Conservation (phyloP, 2,888 invertebrate species). For the Xestia sexstrigata region DNA sequence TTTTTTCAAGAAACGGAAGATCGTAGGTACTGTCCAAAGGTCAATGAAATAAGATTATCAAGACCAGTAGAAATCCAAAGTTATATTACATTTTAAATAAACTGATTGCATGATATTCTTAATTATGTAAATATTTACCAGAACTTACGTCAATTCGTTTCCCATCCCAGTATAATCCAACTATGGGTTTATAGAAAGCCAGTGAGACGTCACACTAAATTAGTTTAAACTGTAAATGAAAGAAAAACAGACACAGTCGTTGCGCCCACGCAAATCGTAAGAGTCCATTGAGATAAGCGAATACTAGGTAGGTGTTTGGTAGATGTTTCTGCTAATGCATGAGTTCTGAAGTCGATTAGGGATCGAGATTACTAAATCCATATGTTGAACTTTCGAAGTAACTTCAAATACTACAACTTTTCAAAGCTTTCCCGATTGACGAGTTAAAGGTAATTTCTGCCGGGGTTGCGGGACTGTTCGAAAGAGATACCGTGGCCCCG, state of each 20-base stretch:
- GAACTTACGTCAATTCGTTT: not conserved
- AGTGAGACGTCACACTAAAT: slow-evolving; percentile 19
- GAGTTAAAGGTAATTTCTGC: too few species aligned
- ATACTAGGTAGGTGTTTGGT: not conserved
- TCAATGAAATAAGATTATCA: not conserved
- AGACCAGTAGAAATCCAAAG: not conserved
- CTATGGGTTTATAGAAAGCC: slow-evolving; percentile 13
- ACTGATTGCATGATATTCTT: not conserved
- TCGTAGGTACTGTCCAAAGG: not conserved
- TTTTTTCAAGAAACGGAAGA: not conserved
- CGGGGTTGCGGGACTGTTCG: too few species aligned
- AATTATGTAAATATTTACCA: slow-evolving; percentile 1
- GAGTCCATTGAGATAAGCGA: not conserved
- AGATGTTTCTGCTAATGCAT: not conserved
- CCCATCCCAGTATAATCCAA: slow-evolving; percentile 15
- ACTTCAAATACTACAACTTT: not conserved
- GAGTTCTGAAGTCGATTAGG: not conserved
- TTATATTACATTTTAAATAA: not conserved
- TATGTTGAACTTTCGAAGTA: not conserved
- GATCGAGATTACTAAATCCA: not conserved
- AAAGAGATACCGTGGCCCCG: too few species aligned
- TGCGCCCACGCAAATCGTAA: slow-evolving; percentile 4
- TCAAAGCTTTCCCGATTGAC: not conserved
- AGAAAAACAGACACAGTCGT: slow-evolving; percentile 25
- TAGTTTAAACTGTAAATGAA: slow-evolving; percentile 12